Percentiles rank a stretch among this genome's conserved stretches.
Conservation (phyloP, 1,140 invertebrate species). For the Drosophila subpulchrella region DNA sequence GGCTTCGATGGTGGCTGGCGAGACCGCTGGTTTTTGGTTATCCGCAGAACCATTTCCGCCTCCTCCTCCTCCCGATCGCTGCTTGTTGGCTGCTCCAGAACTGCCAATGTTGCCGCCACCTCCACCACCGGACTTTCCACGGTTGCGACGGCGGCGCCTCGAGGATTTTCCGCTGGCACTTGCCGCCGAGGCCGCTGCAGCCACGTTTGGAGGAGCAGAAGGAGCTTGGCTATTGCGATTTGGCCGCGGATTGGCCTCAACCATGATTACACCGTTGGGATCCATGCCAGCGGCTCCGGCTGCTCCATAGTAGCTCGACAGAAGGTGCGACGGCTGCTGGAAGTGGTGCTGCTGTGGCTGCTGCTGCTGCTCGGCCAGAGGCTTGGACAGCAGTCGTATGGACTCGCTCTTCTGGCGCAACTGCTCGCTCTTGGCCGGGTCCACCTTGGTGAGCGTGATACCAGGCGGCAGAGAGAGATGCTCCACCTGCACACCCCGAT, state of each 20-base stretch:
- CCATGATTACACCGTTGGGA: constrained; percentile 77
- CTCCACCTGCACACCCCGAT: constrained; percentile 87
- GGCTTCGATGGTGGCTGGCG: constrained; percentile 52
- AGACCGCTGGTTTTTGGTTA: constrained; percentile 6
- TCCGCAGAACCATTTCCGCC: constrained; percentile 5
- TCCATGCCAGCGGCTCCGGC: constrained; percentile 55
- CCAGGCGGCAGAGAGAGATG: constrained; percentile 91
- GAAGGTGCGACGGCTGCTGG: constrained; percentile 44
- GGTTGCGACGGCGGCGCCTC: constrained; percentile 88
- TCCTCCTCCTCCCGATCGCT: constrained; percentile 17
- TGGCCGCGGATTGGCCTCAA: constrained; percentile 73
- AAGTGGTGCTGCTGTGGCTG: constrained; percentile 60
- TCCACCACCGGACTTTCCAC: constrained; percentile 84
- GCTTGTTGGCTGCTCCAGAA: constrained; percentile 33
- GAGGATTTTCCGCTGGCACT: constrained; percentile 70
- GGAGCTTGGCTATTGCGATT: constrained; percentile 40
- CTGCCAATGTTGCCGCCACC: constrained; percentile 14
- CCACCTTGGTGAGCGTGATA: constrained; percentile 93
- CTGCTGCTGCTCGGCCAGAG: constrained; percentile 54
- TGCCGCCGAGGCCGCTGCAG: constrained; percentile 42
- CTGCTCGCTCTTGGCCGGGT: constrained; percentile 85
- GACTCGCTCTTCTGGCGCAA: constrained; percentile 81
- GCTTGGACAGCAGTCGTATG: constrained; percentile 74
- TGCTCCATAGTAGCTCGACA: constrained; percentile 63
- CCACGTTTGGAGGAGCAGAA: constrained; percentile 22